These are phyloP conservation scores for Clarias macrocephalus DNA, from an alignment of 2,113 vertebrate species.

Conservation along the genomic window DNA sequence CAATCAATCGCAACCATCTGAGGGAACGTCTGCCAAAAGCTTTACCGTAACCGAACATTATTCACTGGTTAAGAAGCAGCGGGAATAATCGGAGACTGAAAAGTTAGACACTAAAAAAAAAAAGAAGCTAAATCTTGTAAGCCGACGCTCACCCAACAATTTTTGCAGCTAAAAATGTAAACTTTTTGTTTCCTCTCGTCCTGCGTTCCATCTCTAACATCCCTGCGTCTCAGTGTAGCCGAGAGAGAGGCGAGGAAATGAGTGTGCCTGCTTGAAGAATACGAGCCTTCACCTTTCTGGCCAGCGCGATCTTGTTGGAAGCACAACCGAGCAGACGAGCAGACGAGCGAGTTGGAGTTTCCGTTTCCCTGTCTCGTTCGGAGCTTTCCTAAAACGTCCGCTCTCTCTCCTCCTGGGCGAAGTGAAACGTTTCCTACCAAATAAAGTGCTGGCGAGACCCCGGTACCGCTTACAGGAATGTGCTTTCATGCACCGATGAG, in stretches of 20 bases:
- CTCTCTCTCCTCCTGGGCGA: not conserved
- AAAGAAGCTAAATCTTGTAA: too few relatives aligned
- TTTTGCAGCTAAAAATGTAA: constrained; percentile 53
- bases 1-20: too few relatives aligned
- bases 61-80: too few relatives aligned
- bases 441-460: not conserved
- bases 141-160: too few relatives aligned
- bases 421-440: not conserved
- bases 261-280: constrained; percentile 69
- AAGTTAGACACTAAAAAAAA: too few relatives aligned
- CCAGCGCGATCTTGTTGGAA: constrained; percentile 59
- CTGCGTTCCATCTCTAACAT: constrained; percentile 49
- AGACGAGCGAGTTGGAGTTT: not conserved
- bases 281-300: constrained; percentile 59
- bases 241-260: constrained; percentile 60
- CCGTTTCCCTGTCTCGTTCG: not conserved
- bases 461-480: not conserved
- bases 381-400: not conserved
- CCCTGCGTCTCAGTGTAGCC: constrained; percentile 48
- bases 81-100: too few relatives aligned
- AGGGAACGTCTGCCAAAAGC: too few relatives aligned
- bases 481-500: not conserved
- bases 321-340: constrained; percentile 36
- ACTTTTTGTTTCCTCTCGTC: constrained; percentile 49
- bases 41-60: too few relatives aligned